Evolutionary conservation across 2,797 vertebrate genomes (phyloP), one percentile per base, ranked within the genome.

Genomic region (Hyperoplus lanceolatus): DNA sequence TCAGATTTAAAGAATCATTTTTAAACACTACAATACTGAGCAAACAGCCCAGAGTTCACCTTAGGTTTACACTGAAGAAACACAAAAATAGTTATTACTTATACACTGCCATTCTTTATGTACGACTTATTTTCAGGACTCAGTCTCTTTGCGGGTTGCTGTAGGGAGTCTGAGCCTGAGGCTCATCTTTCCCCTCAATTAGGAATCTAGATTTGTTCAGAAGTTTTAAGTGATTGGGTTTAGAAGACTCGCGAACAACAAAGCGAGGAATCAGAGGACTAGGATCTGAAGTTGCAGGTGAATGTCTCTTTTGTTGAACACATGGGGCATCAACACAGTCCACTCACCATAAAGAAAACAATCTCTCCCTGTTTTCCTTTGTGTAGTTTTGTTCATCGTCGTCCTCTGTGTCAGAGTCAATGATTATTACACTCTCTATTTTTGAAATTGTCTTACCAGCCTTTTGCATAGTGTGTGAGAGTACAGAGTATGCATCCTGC

Each of bases 121-220:
- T 29, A 29, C 3, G 29, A 29, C 29, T 29, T 29, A 3, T 3
- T 29, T 29, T 29, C 29, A 29, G 29, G 9, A 21, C 14, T 45
- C 6, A 0, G 2, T 12, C 10, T 61, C 68, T 50, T 68, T 43
- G 2, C 29, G 41, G 11, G 13, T 29, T 68, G 15, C 8, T 10
- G 11, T 46, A 1, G 9, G 4, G 1, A 29, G 4, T 43, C 14
- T 68, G n/a, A n/a, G 29, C 0, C 10, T 0, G 5, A 13, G 8
- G 9, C 8, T 13, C 7, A 69, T 43, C 49, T 38, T 29, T 45
- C 4, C 3, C 4, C 15, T 8, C 8, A 1, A 18, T 36, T 11
- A 42, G 29, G 12, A 36, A 8, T 39, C 0, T 0, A 10, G 16
- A 5, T 21, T 72, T 21, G 38, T 64, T 13, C 10, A 12, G 0